Conservation (phyloP, 2,113 vertebrate species). For the Microtus montanus region DNA sequence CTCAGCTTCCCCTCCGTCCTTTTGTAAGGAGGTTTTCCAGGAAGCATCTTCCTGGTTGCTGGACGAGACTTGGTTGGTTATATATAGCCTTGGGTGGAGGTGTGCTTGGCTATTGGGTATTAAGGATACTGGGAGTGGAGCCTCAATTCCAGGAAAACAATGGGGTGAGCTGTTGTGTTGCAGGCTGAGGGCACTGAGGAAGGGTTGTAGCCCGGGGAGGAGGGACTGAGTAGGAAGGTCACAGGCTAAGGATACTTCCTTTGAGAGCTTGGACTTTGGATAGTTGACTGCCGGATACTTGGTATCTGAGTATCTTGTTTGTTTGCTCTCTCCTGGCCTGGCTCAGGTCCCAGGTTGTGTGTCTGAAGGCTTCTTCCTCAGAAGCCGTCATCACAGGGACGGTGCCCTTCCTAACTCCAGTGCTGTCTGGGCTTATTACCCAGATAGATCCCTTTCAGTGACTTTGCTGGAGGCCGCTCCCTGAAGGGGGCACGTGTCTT, state of each 20-base stretch:
- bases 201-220: background rate
- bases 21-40: slow-evolving; percentile 79
- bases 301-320: slow-evolving; percentile 48
- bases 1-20: slow-evolving; percentile 71
- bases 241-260: slow-evolving; percentile 58
- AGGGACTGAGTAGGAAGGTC: background rate
- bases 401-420: background rate
- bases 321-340: slow-evolving; percentile 56
- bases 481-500: background rate
- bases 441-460: background rate
- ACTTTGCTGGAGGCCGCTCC: background rate
- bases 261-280: slow-evolving; percentile 70
- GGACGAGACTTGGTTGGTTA: slow-evolving; percentile 71
- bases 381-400: background rate
- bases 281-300: slow-evolving; percentile 42
- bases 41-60: slow-evolving; percentile 75
- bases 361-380: slow-evolving; percentile 48
- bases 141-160: slow-evolving; percentile 65
- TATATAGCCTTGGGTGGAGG: slow-evolving; percentile 74
- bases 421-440: background rate
- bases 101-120: slow-evolving; percentile 52
- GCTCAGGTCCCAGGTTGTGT: slow-evolving; percentile 55
- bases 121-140: slow-evolving; percentile 12
- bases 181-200: background rate
- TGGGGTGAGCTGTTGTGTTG: slow-evolving; percentile 28